Evolutionary conservation across 2,888 invertebrate species (phyloP), one percentile per base, ranked within the genome.

Genomic region (Torymus tubicola): DNA sequence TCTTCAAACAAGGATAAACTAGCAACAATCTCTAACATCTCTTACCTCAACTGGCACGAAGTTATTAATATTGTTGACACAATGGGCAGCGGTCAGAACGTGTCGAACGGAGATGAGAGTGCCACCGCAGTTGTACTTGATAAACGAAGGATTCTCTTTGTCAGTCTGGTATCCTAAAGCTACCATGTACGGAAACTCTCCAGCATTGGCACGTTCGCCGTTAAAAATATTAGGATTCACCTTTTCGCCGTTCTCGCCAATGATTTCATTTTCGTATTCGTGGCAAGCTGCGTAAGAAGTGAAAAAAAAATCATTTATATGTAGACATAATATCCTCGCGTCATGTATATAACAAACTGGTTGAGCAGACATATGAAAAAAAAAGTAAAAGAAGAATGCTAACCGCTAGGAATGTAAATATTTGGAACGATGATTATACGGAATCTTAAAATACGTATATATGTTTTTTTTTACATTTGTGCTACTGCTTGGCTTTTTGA

Each of bases 11-110:
- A 42, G 42, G 42, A 42, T 42, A 42, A 42, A 42, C 42, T 42
- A 8, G 42, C 42, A 42, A 42, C 42, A 42, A 42, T 42, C 42
- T 8, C 8, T 42, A 5, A 8, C 42, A 42, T 42, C 42, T 8
- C 70, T 81, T 83, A 89, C 90, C 85, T 86, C 84, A n/a, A 87
- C 63, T 0, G 90, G 90, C 3, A 85, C 81, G 13, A 65, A 67
- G 4, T 86, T 82, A 13, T 87, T 57, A 12, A 86, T 50, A 76
- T 89, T 90, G 42, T 55, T 86, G 18, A 89, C 87, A 70, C 90
- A 90, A 73, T 90, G 90, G 4, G 89, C 90, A 3, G 90, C 90
- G 0, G 90, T 90, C 8, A 90, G 81, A 3, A 90, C 85, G 50
- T 87, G 86, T 52, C 83, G 81, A 2, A 81, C 31, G 0, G 88